Percentiles rank a stretch among this genome's conserved stretches.
Evolutionary conservation across 1,140 invertebrate species (phyloP).

Genomic region (Ips nitidus): DNA sequence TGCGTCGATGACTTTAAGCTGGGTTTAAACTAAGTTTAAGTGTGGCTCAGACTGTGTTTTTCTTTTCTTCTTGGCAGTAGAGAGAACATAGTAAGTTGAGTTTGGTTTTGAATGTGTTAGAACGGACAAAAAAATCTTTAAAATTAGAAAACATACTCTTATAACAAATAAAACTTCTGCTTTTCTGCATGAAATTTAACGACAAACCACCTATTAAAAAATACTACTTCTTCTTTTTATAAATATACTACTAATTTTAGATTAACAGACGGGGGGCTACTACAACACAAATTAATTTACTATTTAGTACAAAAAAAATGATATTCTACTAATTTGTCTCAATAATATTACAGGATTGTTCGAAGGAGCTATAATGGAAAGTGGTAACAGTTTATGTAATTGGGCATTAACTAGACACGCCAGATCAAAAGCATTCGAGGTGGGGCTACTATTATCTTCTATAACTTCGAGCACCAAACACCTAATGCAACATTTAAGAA

Average conservation of each 20-base stretch:
- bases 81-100: no score
- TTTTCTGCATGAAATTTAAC: no score
- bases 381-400: slow-evolving; percentile 18
- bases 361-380: slow-evolving; percentile 21
- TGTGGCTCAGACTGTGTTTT: no score
- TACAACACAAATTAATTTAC: not conserved
- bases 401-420: slow-evolving; percentile 6
- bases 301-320: not conserved
- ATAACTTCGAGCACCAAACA: slow-evolving; percentile 1
- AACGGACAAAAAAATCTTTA: no score
- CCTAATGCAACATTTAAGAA: slow-evolving; percentile 8
- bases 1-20: no score
- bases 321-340: slow-evolving; percentile 1
- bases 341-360: slow-evolving; percentile 11
- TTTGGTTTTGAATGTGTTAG: no score
- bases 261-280: not conserved
- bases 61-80: no score
- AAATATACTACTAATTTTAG: not conserved
- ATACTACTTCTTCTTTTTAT: no score
- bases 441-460: slow-evolving; percentile 15
- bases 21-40: no score
- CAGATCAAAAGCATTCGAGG: slow-evolving; percentile 12
- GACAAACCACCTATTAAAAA: no score
- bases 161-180: no score
- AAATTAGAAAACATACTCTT: no score